Conservation (phyloP, 2,113 vertebrate genomes). For the Poeciliopsis occidentalis region DNA sequence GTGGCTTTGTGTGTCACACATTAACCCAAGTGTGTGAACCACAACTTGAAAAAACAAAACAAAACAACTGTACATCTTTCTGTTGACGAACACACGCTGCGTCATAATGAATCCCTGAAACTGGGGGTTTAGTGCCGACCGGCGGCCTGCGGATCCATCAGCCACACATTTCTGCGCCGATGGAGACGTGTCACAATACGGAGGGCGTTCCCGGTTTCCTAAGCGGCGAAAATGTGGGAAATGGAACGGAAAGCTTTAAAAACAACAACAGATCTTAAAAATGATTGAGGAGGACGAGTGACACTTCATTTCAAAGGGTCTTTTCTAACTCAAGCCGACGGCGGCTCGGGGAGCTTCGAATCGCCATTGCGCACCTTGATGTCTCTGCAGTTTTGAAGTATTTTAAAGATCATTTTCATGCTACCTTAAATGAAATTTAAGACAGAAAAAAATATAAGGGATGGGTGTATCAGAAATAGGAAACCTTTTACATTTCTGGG, state of each 20-base stretch:
- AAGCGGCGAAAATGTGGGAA: conserved; percentile 1
- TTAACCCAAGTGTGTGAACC: conserved; percentile 38
- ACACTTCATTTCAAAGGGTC: no score
- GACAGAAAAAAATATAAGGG: no score
- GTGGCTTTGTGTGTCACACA: conserved; percentile 41
- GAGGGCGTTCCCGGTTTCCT: conserved; percentile 9
- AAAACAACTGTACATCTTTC: conserved; percentile 40
- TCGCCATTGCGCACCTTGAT: no score
- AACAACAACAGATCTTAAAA: conserved; percentile 2
- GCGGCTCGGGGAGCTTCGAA: no score
- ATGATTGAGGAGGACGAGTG: no score
- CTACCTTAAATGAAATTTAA: no score
- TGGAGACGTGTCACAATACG: conserved; percentile 19
- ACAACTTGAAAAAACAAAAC: conserved; percentile 22
- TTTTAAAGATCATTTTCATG: no score
- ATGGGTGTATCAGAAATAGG: no score
- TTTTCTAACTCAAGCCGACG: no score
- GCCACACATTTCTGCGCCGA: conserved; percentile 35
- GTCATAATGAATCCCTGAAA: conserved; percentile 53
- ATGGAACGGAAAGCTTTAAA: conserved; percentile 12
- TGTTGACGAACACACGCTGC: conserved; percentile 53
- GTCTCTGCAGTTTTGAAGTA: no score
- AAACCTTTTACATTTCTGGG: no score
- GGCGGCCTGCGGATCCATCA: conserved; percentile 19
- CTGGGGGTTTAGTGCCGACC: conserved; percentile 2